phyloP scores from a whole-genome alignment of 2,888 invertebrate species.

The Aricia artaxerxes region DNA sequence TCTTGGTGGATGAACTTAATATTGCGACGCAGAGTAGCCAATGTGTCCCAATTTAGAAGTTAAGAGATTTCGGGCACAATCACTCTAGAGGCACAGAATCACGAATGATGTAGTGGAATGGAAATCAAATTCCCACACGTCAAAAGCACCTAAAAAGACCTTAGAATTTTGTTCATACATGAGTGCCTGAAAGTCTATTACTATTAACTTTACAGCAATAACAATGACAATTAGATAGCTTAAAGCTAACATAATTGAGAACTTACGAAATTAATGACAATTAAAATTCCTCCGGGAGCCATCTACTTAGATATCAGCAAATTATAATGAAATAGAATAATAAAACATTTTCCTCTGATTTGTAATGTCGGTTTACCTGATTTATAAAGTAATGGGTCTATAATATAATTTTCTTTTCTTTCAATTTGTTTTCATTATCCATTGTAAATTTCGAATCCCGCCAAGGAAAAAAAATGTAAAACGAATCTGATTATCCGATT shows the following conservation, averaged over 20 bases:
- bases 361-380: not conserved
- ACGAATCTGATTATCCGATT: not conserved
- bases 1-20: not conserved
- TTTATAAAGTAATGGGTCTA: not conserved
- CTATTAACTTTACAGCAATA: not conserved
- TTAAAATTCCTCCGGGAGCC: not conserved
- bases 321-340: not conserved
- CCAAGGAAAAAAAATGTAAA: not conserved
- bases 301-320: not conserved
- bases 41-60: not conserved
- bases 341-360: not conserved
- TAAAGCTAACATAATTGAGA: not conserved
- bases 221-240: not conserved
- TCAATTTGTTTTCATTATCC: not conserved
- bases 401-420: not conserved
- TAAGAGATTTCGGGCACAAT: conserved; percentile 22
- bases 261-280: not conserved
- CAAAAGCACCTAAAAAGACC: not conserved
- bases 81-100: conserved; percentile 2
- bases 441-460: not conserved
- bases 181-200: not conserved
- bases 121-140: not conserved
- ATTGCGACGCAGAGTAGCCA: not conserved
- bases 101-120: not conserved
- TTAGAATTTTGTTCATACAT: not conserved